Evolutionary conservation across 1,140 invertebrate species (phyloP), one percentile per base, ranked within the genome.

Genomic region (Euborellia annulipes): DNA sequence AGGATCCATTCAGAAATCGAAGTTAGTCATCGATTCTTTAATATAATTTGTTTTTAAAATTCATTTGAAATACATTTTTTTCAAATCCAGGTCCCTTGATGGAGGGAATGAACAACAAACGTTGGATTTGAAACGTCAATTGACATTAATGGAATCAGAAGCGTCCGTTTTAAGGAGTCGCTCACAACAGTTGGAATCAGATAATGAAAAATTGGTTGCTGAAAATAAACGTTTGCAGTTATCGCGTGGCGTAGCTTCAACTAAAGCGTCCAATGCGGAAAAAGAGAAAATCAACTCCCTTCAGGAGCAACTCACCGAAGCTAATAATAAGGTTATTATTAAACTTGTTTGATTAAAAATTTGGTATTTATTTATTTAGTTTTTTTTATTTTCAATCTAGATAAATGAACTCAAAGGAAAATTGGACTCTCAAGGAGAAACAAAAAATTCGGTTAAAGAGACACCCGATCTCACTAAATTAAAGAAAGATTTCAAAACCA

Each of bases 101-200:
- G 57, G 66, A 43, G 64, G 68, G 50, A 63, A 54, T 51, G 70
- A 72, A 45, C 68, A 70, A 57, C 68, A 75, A 57, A 70, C 72
- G 47, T 61, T 80, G 13, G 79, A 83, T 62, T 61, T 82, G 32
- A 78, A 77, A 59, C 62, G 77, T 36, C 79, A 85, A 62, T 60
- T 86, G 17, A 76, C 81, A 63, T 63, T 79, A 2, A 71, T 81
- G 30, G 78, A 82, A 59, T 76, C 82, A 64, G 82, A 85, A 64
- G 76, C 76, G 16, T 61, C 56, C 30, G 71, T 79, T 21, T 58
- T 83, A 41, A 64, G 76, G 50, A 63, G 69, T 20, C 81, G 77
- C 61, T 69, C 72, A 37, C 69, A 73, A 52, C 68, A 62, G 17
- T 58, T 85, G 32, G 82, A 85, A 62, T 62, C 63, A 8, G 82